Evolutionary conservation across 2,113 vertebrate genomes (phyloP), one percentile per base, ranked within the genome.

Genomic region (Sylvia atricapilla): DNA sequence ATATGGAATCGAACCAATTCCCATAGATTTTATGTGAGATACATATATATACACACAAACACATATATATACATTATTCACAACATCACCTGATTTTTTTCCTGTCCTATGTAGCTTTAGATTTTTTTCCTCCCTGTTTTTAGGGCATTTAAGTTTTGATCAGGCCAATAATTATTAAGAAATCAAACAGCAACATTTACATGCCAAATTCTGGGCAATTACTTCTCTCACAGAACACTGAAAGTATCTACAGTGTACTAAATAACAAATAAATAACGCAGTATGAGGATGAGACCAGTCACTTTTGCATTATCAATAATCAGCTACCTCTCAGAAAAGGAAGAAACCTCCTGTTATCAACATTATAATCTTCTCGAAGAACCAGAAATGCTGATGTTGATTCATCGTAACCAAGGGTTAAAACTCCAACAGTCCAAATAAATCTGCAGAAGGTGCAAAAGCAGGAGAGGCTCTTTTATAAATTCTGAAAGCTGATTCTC

Each of bases 171-270:
- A 95, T 94, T 95, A 93, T 73, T 94, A 96, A 91, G 87, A 83
- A 92, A 67, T 89, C 80, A 94, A 95, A 96, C 90, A 94, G 79
- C 58, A 88, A 94, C 93, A 89, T 96, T 94, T 91, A 58, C 77
- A 94, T 95, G 76, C 86, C 63, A 96, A 95, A 93, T 93, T 44
- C 79, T 92, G 91, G 49, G 49, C 91, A 97, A 96, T 94, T 92
- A 30, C 39, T 67, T 95, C 89, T 79, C n/a, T 95, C 84, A 89
- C 91, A 95, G 83, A 76, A 89, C 79, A 87, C 80, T 87, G 84
- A 55, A 96, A 91, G 43, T 78, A 94, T 60, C 62, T 63, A 84
- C 74, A 94, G 91, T 52, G 39, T 55, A 55, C 30, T 76, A 66
- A 95, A 82, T 46, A 90, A 80, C 25, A 43, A 47, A 73, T 39